These are phyloP conservation scores for Parelbella ahira DNA, from an alignment of 2,888 invertebrate species.

Conservation along the genomic window DNA sequence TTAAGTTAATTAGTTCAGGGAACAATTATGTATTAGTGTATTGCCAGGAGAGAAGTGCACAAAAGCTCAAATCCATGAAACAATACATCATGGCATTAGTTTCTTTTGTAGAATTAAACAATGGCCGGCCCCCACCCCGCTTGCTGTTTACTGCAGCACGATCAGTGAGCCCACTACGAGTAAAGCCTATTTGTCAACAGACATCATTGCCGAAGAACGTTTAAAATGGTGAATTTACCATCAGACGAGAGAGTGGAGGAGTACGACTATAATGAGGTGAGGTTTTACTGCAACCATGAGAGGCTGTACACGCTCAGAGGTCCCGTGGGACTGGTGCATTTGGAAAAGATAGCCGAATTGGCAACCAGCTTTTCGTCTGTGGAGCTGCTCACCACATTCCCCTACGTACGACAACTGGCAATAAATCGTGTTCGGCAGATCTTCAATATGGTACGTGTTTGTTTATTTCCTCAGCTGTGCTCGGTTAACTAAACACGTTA, in stretches of 20 bases:
- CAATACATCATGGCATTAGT: too few species aligned
- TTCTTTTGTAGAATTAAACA: too few species aligned
- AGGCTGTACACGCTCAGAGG: conserved; percentile 5
- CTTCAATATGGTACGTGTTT: conserved; percentile 32
- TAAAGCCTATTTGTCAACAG: background rate
- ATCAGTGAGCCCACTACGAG: background rate
- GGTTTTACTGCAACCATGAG: conserved; percentile 12
- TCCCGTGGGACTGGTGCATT: conserved; percentile 26
- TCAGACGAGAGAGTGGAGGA: background rate
- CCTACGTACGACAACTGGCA: conserved; percentile 19
- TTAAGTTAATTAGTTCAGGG: background rate
- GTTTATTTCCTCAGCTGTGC: background rate
- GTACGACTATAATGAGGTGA: conserved; percentile 4
- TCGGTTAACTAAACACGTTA: background rate
- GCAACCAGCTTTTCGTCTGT: conserved; percentile 9
- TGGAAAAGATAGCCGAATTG: conserved; percentile 28
- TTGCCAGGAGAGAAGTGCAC: too few species aligned
- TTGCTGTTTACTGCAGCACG: conserved; percentile 1
- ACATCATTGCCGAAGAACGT: background rate
- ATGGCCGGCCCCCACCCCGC: too few species aligned
- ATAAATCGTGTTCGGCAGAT: conserved; percentile 31
- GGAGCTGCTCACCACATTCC: conserved; percentile 6
- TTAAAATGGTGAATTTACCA: conserved; percentile 14
- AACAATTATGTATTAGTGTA: too few species aligned
- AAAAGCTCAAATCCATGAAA: too few species aligned